These are phyloP conservation scores for Drosophila simulans DNA, from an alignment of 1,140 invertebrate species.

Conservation along the genomic window DNA sequence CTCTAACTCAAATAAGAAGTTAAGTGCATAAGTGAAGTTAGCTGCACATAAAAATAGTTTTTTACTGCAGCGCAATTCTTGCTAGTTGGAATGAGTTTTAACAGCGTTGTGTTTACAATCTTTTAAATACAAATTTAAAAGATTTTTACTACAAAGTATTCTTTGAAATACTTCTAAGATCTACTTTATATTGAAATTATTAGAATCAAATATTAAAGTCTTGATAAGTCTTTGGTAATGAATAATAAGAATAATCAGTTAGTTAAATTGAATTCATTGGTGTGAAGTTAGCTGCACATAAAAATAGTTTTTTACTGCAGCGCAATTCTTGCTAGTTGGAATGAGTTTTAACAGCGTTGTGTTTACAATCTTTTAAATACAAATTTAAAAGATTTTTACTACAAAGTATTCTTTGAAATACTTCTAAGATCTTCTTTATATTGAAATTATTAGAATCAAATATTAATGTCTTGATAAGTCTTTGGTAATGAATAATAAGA, in stretches of 20 bases:
- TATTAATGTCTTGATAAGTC: too few relatives aligned
- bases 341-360: background rate
- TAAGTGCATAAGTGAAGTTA: constrained; percentile 6
- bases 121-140: too few relatives aligned
- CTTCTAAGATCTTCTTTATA: too few relatives aligned
- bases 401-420: background rate
- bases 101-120: background rate
- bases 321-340: background rate
- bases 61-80: background rate
- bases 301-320: background rate
- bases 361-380: background rate
- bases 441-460: too few relatives aligned
- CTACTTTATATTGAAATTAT: too few relatives aligned
- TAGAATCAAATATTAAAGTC: too few relatives aligned
- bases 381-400: background rate
- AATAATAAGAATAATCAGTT: background rate
- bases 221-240: too few relatives aligned
- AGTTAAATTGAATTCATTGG: background rate
- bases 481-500: too few relatives aligned
- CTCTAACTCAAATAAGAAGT: constrained; percentile 11
- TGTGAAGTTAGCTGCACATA: background rate
- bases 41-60: background rate
- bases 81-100: background rate
- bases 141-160: background rate
- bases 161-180: background rate